phyloP scores from a whole-genome alignment of 1,140 invertebrate genomes.

The Chironomus tepperi region DNA sequence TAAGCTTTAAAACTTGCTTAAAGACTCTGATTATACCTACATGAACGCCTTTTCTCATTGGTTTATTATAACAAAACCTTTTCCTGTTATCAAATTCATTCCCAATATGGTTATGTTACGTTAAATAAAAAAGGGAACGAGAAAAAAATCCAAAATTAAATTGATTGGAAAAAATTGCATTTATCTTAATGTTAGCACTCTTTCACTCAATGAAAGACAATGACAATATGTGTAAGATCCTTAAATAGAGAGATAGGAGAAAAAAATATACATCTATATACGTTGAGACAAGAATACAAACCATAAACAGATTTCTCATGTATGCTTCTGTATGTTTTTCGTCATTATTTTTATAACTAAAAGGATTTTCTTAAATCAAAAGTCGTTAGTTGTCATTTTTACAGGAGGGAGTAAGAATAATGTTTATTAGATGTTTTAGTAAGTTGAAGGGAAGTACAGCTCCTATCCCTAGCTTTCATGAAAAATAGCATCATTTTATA shows the following conservation, averaged over 20 bases:
- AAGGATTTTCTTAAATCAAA: slow-evolving; percentile 6
- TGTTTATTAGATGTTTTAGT: background rate
- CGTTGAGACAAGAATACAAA: no score
- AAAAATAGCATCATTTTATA: slow-evolving; percentile 7
- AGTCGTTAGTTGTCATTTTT: background rate
- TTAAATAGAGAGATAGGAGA: no score
- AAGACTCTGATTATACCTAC: no score
- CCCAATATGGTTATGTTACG: slow-evolving; percentile 3
- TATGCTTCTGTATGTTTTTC: background rate
- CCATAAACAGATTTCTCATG: background rate
- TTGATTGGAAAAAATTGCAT: slow-evolving; percentile 13
- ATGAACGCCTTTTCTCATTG: no score
- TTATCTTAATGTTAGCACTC: slow-evolving; percentile 10
- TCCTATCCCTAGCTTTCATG: background rate
- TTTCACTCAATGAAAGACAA: background rate
- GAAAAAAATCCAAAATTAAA: slow-evolving; percentile 8
- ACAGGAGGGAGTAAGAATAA: background rate
- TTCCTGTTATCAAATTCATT: slow-evolving; percentile 9
- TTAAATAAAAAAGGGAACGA: background rate
- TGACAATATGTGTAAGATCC: background rate
- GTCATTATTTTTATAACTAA: background rate
- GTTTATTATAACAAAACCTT: background rate
- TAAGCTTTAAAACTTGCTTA: no score
- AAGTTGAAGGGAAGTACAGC: background rate
- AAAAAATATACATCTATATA: no score